Evolutionary conservation across 2,797 vertebrate species (phyloP), one percentile per base, ranked within the genome.

Genomic region (Pseudochaenichthys georgianus): DNA sequence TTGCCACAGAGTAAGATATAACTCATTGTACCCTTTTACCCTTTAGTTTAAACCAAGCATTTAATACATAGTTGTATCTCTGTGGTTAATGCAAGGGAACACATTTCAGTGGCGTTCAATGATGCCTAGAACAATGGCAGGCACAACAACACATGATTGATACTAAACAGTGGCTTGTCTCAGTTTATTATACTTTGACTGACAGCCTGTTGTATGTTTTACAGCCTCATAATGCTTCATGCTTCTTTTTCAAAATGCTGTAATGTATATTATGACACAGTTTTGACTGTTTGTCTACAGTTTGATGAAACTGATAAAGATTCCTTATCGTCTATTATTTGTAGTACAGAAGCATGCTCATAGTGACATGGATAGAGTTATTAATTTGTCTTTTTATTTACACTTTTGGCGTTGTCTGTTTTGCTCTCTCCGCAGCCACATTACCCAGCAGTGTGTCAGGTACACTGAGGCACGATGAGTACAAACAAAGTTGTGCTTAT

Each of bases 401-500:
- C 46, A 13, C 42, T 58, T 21, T 19, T 15, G 43, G 23, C 11
- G 3, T 50, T 52, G 43, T 57, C 53, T 75, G 47, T 57, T 78
- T 70, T 84, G 45, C 19, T 79, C 42, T 72, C 80, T 75, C 71
- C 71, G 57, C 73, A 91, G 87, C 64, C 68, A 38, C 73, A 17
- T 67, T 41, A 61, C 57, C 60, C 77, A 43, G 64, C 64, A 4
- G 62, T 45, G 81, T 57, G 75, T 70, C 69, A 69, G 77, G 67
- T 77, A 45, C 80, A 71, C 80, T 75, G 82, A 89, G 73, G 67
- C 79, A 80, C 50, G 73, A 93, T 92, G 87, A 79, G 70, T 23
- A 21, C 79, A 63, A 38, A 31, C 63, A 66, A 46, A 73, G 31
- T 17, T 23, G 64, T 45, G 54, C 79, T 58, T 21, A 80, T 70